Base-by-base conservation (phyloP, 64 coral and sea anemone species). In the Stichodactyla mertensii region DNA sequence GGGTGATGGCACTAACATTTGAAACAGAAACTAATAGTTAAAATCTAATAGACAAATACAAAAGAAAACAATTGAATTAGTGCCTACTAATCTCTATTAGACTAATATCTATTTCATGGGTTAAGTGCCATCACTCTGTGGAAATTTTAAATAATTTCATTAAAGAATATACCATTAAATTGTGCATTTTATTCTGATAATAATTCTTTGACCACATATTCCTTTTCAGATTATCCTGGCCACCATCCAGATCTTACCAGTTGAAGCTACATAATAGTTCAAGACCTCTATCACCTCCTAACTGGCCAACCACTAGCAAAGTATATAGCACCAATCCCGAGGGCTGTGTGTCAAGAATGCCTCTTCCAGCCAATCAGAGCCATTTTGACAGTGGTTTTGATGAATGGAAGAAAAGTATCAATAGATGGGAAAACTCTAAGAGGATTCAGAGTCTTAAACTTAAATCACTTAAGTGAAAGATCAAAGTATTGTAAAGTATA, bases 321-420 rank as follows among this genome's bases (percentile, higher is more conserved):
- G 52, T 91, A 54, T 79, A 86, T 62, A 91, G 79, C 18, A 51
- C 78, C 36, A 31, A 87, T 16, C 52, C 78, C 52, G 78, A 64
- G 4, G 90, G 90, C 4, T 71, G 23, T 91, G 90, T 83, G 26
- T 91, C 90, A 12, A 87, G 85, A 87, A 87, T 86, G 85, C 90
- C 59, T 56, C 58, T 69, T 59, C 85, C 31, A 82, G 36, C 78
- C 62, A 85, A 23, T 36, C 78, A 82, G 20, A 79, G 70, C 27
- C 24, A 56, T 16, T 87, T 78, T 81, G 90, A 91, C 55, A 91
- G 90, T 87, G 90, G 90, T 6, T 91, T 82, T 81, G 86, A 86
- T 53, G 90, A 91, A 53, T 91, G 90, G 90, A 79, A 87, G 62
- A 86, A 66, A 64, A 87, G 77, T 20, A 69, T 71, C 18, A 87